Percentiles rank a stretch among this genome's conserved stretches.
Evolutionary conservation across 2,888 invertebrate genomes (phyloP).

Genomic region (Diarsia mendica): DNA sequence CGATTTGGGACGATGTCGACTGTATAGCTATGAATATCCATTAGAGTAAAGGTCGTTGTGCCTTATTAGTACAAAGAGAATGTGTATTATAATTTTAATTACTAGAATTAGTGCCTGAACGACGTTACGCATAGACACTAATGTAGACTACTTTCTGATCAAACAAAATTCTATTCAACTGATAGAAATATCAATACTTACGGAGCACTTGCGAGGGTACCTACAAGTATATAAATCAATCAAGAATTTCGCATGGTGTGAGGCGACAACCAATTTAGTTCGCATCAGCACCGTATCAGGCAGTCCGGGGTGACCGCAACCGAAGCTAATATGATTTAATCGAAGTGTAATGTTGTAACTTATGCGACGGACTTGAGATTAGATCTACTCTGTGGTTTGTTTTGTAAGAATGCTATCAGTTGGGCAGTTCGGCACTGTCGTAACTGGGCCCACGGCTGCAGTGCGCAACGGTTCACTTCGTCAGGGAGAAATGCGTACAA

Average conservation of each 20-base stretch:
- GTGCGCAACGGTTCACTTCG: slow-evolving; percentile 38
- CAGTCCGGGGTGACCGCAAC: slow-evolving; percentile 67
- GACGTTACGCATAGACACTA: not conserved
- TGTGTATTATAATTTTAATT: slow-evolving; percentile 16
- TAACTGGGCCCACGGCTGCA: slow-evolving; percentile 56
- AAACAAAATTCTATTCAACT: slow-evolving; percentile 12
- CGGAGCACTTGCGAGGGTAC: not conserved
- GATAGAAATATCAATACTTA: not conserved
- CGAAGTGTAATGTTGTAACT: slow-evolving; percentile 72
- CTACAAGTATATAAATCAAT: slow-evolving; percentile 29
- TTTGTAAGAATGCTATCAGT: slow-evolving; percentile 74
- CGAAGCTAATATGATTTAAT: slow-evolving; percentile 75
- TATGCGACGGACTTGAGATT: slow-evolving; percentile 66
- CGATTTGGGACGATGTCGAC: slow-evolving; percentile 25
- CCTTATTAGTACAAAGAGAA: slow-evolving; percentile 17
- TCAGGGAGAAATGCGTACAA: slow-evolving; percentile 43
- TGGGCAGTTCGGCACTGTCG: slow-evolving; percentile 62
- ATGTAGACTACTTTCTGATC: not conserved
- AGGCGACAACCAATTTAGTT: slow-evolving; percentile 60
- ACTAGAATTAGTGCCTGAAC: not conserved
- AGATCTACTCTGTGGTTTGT: slow-evolving; percentile 65
- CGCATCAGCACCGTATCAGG: slow-evolving; percentile 64
- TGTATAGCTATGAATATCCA: slow-evolving; percentile 7
- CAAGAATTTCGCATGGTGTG: slow-evolving; percentile 17
- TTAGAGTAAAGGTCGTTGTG: slow-evolving; percentile 25